Evolutionary conservation across 1,140 invertebrate genomes (phyloP), one percentile per base, ranked within the genome.

Genomic region (Drosophila punjabiensis): DNA sequence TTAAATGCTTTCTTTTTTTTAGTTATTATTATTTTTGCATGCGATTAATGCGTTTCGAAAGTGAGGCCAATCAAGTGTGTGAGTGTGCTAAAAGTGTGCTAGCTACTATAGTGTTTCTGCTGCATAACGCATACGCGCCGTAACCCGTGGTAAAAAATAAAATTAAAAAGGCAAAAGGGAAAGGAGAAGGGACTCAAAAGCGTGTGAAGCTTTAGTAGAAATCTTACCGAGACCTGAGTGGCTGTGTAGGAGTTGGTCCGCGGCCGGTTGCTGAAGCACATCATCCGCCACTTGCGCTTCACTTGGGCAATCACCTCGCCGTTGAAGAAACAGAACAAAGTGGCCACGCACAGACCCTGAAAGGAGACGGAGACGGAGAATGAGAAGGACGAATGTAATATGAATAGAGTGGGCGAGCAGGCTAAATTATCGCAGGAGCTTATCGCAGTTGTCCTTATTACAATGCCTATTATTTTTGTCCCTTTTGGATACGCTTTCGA

Each of bases 291-390:
- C 92, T 95, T 96, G 62, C 97, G 94, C 79, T 96, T 96, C 84
- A 97, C 95, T 93, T 97, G 96, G 24, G 96, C 96, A 83, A 97
- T 95, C 70, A 96, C 98, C 95, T 99, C 98, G 71, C 98, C 97
- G 92, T 99, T 99, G 94, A 96, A 98, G 94, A 99, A 99, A 93
- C 98, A 99, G 94, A 98, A 99, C 10, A 99, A 95, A 32, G 98
- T 95, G 14, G 98, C 97, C 14, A 99, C 98, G 88, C 96, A 97
- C 35, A 98, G 95, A 61, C 98, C 98, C 97, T 98, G 94, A 24
- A 95, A 95, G n/a, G 11, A 76, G 5, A 47, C 5, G 14, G 3
- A 50, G 20, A 2, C 5, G 14, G 3, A 50, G 20, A 2, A 2
- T 5, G 47, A 50, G n/a, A 18, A 32, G 28, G 35, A 33, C 24